Evolutionary conservation across 2,113 vertebrate genomes (phyloP), one percentile per base, ranked within the genome.

Genomic region (Progne subis): DNA sequence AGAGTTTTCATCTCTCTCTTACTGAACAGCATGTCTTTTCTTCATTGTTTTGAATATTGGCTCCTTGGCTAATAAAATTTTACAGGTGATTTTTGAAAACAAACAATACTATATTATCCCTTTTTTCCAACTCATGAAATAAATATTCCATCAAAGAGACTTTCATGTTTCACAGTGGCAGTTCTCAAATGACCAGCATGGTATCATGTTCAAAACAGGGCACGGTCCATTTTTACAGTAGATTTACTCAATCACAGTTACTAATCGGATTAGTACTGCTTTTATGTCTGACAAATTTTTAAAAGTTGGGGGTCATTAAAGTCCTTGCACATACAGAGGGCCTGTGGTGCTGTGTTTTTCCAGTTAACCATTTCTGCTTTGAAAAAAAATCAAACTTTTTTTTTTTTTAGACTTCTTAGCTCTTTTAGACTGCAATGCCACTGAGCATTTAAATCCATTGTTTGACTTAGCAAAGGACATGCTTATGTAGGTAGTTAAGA

Each of bases 201-300:
- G 98, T 99, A 99, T 99, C 98, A 95, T 98, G 98, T 99, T 99
- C 98, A 99, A 99, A 99, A 99, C 98, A 97, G 97, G 97, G 98
- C 98, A 97, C 60, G 97, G 98, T 98, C 98, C 98, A 96, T 99
- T 99, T 99, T 98, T 99, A 99, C 99, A 99, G 99, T 98, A 99
- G 98, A 99, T 99, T 98, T 99, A 99, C 98, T 99, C 98, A 98
- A 99, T 98, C 98, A 98, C 98, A 99, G 98, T 98, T 98, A 98
- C 98, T 99, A 99, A 99, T 99, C 98, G 98, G 98, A 99, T 99
- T 99, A 99, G 98, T 98, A 98, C 98, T 97, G 98, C 98, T 98
- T 99, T 99, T 98, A 98, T 98, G 98, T 98, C 98, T 97, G 98
- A 98, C 98, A 99, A 99, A 99, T 99, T 99, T 97, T 99, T 98